phyloP scores from a whole-genome alignment of 2,888 invertebrate genomes.

The Axea sp. region DNA sequence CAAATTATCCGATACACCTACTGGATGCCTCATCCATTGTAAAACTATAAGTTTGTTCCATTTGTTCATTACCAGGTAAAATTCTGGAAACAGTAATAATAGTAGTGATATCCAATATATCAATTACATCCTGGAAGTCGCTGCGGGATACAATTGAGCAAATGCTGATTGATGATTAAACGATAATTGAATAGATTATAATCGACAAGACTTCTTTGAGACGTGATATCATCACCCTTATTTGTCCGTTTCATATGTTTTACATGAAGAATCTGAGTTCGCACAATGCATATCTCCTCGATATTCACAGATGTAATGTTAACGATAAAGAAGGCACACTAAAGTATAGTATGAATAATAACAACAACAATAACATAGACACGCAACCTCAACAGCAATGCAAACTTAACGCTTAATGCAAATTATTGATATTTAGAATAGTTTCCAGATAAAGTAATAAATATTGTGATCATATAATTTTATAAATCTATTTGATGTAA shows the following conservation, averaged over 20 bases:
- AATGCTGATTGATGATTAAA: slow-evolving; percentile 71
- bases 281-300: slow-evolving; percentile 18
- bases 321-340: too few species aligned
- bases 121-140: slow-evolving; percentile 33
- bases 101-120: slow-evolving; percentile 42
- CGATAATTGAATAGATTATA: slow-evolving; percentile 78
- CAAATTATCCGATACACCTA: too few species aligned
- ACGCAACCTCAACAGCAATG: too few species aligned
- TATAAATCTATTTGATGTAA: too few species aligned
- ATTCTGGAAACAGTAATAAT: not conserved
- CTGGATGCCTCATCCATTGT: too few species aligned
- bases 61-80: not conserved
- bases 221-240: slow-evolving; percentile 75
- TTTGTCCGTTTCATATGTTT: slow-evolving; percentile 72
- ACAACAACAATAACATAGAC: too few species aligned
- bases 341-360: too few species aligned
- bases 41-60: too few species aligned
- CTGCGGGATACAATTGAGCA: slow-evolving; percentile 39
- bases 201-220: slow-evolving; percentile 75
- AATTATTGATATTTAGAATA: too few species aligned
- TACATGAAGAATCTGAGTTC: slow-evolving; percentile 60
- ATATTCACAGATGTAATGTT: slow-evolving; percentile 53
- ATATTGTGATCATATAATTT: too few species aligned
- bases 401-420: too few species aligned
- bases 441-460: too few species aligned